Conservation (phyloP, 2,888 invertebrate species). For the Sinodicranocentrus sp. region DNA sequence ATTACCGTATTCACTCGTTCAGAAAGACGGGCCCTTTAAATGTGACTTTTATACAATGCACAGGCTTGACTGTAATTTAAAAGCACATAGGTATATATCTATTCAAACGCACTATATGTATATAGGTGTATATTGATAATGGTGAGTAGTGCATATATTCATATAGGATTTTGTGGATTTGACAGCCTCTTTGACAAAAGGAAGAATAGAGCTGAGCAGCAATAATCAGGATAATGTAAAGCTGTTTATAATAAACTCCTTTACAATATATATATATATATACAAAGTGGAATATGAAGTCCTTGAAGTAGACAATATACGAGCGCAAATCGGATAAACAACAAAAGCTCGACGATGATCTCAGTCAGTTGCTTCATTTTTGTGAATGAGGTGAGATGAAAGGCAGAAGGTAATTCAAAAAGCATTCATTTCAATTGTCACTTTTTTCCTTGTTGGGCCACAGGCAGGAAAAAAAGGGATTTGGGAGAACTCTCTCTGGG, state of each 20-base stretch:
- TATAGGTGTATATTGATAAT: no score
- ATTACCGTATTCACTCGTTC: neutral
- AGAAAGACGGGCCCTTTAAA: no score
- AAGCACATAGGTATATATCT: no score
- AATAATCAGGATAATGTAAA: slow-evolving; percentile 59
- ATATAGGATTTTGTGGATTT: slow-evolving; percentile 14
- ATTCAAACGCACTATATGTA: no score
- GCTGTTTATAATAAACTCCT: slow-evolving; percentile 69
- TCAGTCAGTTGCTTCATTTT: slow-evolving; percentile 58
- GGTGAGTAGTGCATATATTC: no score
- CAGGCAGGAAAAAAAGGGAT: slow-evolving; percentile 28
- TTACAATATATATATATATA: neutral
- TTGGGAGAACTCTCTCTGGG: no score
- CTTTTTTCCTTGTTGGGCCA: slow-evolving; percentile 30
- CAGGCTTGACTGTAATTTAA: no score
- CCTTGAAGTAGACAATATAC: slow-evolving; percentile 53
- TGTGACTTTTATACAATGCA: no score
- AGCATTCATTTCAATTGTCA: slow-evolving; percentile 65
- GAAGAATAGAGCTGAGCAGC: neutral
- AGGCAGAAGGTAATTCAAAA: slow-evolving; percentile 65
- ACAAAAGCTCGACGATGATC: slow-evolving; percentile 60
- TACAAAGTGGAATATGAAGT: slow-evolving; percentile 56
- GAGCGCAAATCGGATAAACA: slow-evolving; percentile 40
- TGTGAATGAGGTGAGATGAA: slow-evolving; percentile 67
- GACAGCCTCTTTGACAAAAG: slow-evolving; percentile 26